Conservation (phyloP, 2,113 vertebrate genomes). For the Aramus guarauna region DNA sequence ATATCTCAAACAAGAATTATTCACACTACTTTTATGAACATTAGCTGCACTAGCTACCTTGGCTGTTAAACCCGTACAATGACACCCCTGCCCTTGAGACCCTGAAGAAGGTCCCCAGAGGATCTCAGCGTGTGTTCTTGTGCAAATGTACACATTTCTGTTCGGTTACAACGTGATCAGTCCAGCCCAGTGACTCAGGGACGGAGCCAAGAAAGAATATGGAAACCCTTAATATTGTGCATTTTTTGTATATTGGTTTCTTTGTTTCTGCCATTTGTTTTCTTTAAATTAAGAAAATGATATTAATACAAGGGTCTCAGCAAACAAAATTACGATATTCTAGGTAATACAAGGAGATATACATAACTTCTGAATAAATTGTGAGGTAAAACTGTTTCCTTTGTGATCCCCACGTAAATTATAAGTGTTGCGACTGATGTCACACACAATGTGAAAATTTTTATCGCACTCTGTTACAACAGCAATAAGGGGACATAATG, state of each 20-base stretch:
- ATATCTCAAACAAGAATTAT: background rate
- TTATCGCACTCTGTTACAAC: background rate
- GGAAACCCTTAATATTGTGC: background rate
- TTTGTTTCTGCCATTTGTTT: background rate
- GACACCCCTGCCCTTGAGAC: background rate
- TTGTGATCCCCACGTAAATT: background rate
- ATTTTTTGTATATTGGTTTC: background rate
- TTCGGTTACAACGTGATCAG: background rate
- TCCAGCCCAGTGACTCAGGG: background rate
- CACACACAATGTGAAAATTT: rapidly evolving
- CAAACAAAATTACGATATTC: background rate
- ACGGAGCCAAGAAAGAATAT: background rate
- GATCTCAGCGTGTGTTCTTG: background rate
- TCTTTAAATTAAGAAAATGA: background rate
- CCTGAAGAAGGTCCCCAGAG: background rate
- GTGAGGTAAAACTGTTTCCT: background rate
- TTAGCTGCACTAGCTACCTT: background rate
- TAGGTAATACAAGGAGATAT: background rate
- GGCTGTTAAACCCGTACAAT: background rate
- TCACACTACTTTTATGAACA: background rate
- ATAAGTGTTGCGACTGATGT: background rate
- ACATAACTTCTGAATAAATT: background rate
- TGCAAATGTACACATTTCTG: rapidly evolving
- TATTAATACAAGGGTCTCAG: background rate
- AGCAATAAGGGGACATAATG: background rate